Evolutionary conservation across 2,888 invertebrate genomes (phyloP).

Genomic region (Andrena bucephala): DNA sequence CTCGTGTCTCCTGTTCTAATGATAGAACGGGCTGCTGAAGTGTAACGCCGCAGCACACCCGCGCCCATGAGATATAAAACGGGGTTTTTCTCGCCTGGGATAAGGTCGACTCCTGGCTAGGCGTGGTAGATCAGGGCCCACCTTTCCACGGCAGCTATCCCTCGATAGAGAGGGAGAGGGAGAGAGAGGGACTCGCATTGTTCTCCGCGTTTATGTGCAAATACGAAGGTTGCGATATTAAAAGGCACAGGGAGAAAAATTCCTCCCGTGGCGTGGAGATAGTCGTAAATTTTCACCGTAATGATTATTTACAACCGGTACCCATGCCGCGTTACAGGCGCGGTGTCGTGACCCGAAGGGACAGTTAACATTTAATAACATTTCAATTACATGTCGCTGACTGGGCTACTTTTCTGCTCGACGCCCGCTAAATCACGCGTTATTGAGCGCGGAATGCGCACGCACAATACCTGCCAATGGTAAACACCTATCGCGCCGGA

Average conservation of each 20-base stretch:
- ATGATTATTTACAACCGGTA: constrained; percentile 49
- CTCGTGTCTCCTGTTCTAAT: constrained; percentile 1
- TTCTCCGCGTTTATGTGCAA: constrained; percentile 59
- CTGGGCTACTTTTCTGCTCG: constrained; percentile 21
- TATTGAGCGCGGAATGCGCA: constrained; percentile 7
- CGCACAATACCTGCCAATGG: not conserved
- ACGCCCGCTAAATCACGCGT: constrained; percentile 36
- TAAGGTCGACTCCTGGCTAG: constrained; percentile 62
- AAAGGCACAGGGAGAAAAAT: constrained; percentile 36
- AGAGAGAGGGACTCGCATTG: constrained; percentile 38
- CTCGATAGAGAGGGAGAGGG: constrained; percentile 3
- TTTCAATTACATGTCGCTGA: constrained; percentile 47
- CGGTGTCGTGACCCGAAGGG: constrained; percentile 19
- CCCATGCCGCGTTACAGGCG: constrained; percentile 2
- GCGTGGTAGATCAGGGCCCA: constrained; percentile 65
- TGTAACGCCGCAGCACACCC: constrained; percentile 25
- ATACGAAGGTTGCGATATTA: constrained; percentile 51
- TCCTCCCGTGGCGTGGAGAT: not conserved
- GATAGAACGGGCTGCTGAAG: constrained; percentile 6
- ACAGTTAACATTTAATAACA: constrained; percentile 58
- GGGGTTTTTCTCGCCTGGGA: constrained; percentile 48
- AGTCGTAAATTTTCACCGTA: constrained; percentile 49
- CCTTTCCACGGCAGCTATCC: constrained; percentile 57
- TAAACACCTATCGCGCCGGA: not conserved
- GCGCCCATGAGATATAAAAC: constrained; percentile 45